Conservation (phyloP, 2,797 vertebrate species). For the Lepus oiostolus region DNA sequence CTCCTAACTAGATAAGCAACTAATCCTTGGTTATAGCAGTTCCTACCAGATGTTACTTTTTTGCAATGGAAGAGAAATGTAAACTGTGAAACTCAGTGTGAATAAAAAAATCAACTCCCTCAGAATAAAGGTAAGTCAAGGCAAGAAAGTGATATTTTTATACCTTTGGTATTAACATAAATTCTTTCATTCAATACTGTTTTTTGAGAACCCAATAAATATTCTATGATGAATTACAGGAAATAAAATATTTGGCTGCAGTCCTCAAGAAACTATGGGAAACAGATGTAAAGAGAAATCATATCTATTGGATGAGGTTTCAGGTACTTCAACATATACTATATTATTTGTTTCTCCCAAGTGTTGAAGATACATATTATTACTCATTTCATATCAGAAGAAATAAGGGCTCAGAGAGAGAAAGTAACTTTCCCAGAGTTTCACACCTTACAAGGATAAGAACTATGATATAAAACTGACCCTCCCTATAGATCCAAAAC, state of each 20-base stretch:
- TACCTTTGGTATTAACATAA: slow-evolving; percentile 68
- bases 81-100: slow-evolving; percentile 61
- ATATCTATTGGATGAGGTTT: neutral
- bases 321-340: neutral
- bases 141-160: slow-evolving; percentile 57
- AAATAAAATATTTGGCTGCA: slow-evolving; percentile 62
- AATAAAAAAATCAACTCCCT: slow-evolving; percentile 74
- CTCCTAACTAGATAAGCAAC: slow-evolving; percentile 46
- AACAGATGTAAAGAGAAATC: slow-evolving; percentile 64
- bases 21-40: slow-evolving; percentile 42
- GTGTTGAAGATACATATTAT: neutral
- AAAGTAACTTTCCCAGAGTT: neutral
- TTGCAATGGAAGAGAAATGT: slow-evolving; percentile 57
- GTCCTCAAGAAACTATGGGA: slow-evolving; percentile 52
- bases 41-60: slow-evolving; percentile 60
- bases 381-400: slow-evolving; percentile 40
- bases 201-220: slow-evolving; percentile 66
- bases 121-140: slow-evolving; percentile 70
- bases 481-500: slow-evolving; percentile 20
- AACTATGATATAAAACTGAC: slow-evolving; percentile 40
- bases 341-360: slow-evolving; percentile 61
- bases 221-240: slow-evolving; percentile 55
- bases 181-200: slow-evolving; percentile 58
- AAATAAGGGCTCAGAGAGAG: neutral
- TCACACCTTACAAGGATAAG: neutral